phyloP scores from a whole-genome alignment of 2,888 invertebrate species.

The Caenorhabditis parvicauda region DNA sequence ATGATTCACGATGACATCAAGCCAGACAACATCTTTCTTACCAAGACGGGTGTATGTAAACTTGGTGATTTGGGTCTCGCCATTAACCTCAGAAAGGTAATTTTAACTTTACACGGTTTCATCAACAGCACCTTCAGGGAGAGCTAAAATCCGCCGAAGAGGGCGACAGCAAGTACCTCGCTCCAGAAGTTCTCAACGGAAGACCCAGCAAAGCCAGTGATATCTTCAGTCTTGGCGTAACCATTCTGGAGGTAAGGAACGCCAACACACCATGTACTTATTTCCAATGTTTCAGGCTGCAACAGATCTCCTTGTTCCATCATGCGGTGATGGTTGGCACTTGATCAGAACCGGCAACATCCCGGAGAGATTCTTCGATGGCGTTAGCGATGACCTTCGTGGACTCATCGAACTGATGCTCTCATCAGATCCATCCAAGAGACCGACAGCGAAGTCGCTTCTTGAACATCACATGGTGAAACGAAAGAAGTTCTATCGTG shows the following conservation, averaged over 20 bases:
- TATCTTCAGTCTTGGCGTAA: conserved; percentile 68
- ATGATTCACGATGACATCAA: conserved; percentile 78
- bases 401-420: conserved; percentile 34
- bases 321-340: conserved; percentile 74
- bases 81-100: conserved; percentile 68
- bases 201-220: conserved; percentile 74
- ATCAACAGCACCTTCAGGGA: conserved; percentile 35
- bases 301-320: conserved; percentile 74
- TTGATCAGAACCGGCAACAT: conserved; percentile 69
- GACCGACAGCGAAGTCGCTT: conserved; percentile 31
- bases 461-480: neutral
- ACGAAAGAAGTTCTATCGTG: conserved; percentile 2
- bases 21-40: conserved; percentile 76
- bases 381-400: conserved; percentile 24
- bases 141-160: conserved; percentile 64
- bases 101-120: conserved; percentile 26
- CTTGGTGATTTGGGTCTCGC: conserved; percentile 77
- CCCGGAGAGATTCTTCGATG: conserved; percentile 65
- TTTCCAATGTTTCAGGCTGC: conserved; percentile 65
- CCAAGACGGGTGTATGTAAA: conserved; percentile 72
- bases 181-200: conserved; percentile 73
- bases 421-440: conserved; percentile 17
- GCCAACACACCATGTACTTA: neutral
- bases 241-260: conserved; percentile 24
- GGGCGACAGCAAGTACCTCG: conserved; percentile 77